Evolutionary conservation across 1,140 invertebrate species (phyloP), one percentile per base, ranked within the genome.

Genomic region (Pissodes strobi): DNA sequence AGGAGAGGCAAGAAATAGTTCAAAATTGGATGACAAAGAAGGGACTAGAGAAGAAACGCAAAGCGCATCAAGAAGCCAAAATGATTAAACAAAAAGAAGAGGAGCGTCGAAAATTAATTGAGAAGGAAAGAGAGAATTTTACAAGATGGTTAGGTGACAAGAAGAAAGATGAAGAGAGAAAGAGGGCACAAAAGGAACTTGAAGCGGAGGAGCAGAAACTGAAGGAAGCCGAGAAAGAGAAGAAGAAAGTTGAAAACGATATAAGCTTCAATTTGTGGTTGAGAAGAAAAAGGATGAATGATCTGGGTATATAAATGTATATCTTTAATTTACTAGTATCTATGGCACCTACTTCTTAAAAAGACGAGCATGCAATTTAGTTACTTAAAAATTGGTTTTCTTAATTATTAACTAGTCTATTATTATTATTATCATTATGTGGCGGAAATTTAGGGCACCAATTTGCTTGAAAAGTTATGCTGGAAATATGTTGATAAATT

Each of bases 251-350:
- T 10, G 81, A 79, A 4, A 83, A 80, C 53, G 78, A 82, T 10
- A 78, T 81, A 30, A 82, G 79, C 51, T 78, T 79, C 23, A 70
- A 78, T 8, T 75, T 80, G 13, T 84, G 83, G 83, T 75, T 81
- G 22, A 73, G 74, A 13, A 80, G 74, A 60, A 84, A 84, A 61
- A 80, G 82, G 52, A 80, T 83, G 63, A 74, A 77, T 6, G 78
- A 81, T 63, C 79, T 82, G 78, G 75, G 82, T 82, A 72, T 63
- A 30, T 21, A 49, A 25, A n/a, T n/a, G n/a, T n/a, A 38, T 15
- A n/a, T 23, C 21, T n/a, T 13, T 5, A 10, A 22, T 55, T 51
- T 30, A 43, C n/a, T n/a, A n/a, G n/a, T n/a, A n/a, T n/a, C n/a
- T n/a, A n/a, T n/a, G n/a, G n/a, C n/a, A n/a, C n/a, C n/a, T n/a